Conservation (phyloP, 2,888 invertebrate genomes). For the Loripinus fragilis region DNA sequence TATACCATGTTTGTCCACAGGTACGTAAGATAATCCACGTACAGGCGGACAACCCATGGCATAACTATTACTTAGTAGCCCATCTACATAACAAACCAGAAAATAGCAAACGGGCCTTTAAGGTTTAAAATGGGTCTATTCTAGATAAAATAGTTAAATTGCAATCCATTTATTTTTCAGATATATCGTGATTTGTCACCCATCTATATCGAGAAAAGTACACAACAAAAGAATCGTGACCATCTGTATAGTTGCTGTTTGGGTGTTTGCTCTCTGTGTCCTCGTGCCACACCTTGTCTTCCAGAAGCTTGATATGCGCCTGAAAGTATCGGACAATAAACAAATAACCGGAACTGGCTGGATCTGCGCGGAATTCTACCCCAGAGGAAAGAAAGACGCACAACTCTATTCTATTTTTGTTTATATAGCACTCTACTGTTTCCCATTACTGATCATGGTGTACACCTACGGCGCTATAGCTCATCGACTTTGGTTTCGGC, state of each 20-base stretch:
- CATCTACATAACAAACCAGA: too few relatives aligned
- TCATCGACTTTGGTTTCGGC: conserved; percentile 70
- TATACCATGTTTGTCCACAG: too few relatives aligned
- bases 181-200: conserved; percentile 74
- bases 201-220: conserved; percentile 64
- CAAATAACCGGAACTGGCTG: conserved; percentile 55
- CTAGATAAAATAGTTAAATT: too few relatives aligned
- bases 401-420: conserved; percentile 66
- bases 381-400: conserved; percentile 42
- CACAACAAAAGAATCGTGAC: conserved; percentile 66
- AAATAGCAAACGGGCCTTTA: too few relatives aligned
- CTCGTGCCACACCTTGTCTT: conserved; percentile 71
- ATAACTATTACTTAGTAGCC: too few relatives aligned
- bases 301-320: conserved; percentile 65
- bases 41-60: too few relatives aligned
- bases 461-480: conserved; percentile 73
- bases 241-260: conserved; percentile 64
- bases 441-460: conserved; percentile 72
- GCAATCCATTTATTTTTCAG: conserved; percentile 58
- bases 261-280: conserved; percentile 65
- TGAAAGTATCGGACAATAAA: conserved; percentile 47
- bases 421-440: conserved; percentile 68
- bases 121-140: too few relatives aligned
- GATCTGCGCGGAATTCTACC: conserved; percentile 72
- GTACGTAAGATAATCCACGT: too few relatives aligned